Evolutionary conservation across 2,888 invertebrate genomes (phyloP).

Genomic region (Fragum fragum): DNA sequence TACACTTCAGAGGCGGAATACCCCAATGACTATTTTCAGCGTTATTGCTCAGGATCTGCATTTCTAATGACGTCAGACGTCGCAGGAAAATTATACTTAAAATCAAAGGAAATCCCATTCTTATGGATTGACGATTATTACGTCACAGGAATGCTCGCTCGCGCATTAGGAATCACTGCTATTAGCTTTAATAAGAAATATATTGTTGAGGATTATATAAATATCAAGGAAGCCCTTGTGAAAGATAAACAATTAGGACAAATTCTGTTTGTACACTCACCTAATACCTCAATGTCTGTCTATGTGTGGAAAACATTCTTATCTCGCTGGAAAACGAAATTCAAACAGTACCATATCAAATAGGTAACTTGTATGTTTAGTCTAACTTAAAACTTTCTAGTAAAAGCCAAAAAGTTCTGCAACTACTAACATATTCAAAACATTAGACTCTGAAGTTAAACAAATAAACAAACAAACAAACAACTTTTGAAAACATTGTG

Average conservation of each 20-base stretch:
- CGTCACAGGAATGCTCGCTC: conserved; percentile 92
- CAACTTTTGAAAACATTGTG: too few relatives aligned
- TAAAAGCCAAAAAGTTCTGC: too few relatives aligned
- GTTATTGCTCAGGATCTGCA: conserved; percentile 87
- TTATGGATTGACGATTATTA: conserved; percentile 97
- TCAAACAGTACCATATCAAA: background rate
- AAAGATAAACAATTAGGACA: conserved; percentile 10
- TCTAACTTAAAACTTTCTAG: too few relatives aligned
- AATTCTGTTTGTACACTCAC: conserved; percentile 34
- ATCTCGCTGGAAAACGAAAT: conserved; percentile 1
- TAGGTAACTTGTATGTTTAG: background rate
- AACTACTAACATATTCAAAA: too few relatives aligned
- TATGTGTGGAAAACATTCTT: conserved; percentile 35
- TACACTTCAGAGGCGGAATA: conserved; percentile 84
- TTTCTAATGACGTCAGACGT: conserved; percentile 90
- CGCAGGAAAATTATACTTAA: conserved; percentile 89
- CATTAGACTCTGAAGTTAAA: too few relatives aligned
- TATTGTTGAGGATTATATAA: conserved; percentile 61
- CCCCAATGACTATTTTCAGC: conserved; percentile 82
- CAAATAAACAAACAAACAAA: too few relatives aligned
- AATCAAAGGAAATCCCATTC: conserved; percentile 89
- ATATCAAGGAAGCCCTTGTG: conserved; percentile 13
- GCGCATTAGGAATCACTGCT: conserved; percentile 70
- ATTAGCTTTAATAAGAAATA: conserved; percentile 76
- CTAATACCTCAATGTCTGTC: conserved; percentile 23